Evolutionary conservation across 2,113 vertebrate genomes (phyloP), one percentile per base, ranked within the genome.

Genomic region (Aptenodytes forsteri): DNA sequence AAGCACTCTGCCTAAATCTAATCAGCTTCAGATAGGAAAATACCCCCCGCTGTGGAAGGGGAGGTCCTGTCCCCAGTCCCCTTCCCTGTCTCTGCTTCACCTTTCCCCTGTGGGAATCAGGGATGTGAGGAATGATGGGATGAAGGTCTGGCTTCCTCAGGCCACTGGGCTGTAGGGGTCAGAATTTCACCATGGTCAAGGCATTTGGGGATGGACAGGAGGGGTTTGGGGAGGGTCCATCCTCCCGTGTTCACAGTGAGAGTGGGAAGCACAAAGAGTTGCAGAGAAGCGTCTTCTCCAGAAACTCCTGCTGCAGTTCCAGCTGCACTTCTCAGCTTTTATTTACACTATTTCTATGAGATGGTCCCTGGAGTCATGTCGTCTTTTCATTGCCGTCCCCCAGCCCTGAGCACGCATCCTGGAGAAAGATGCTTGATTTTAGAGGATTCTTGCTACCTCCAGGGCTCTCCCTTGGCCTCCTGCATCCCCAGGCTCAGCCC

Each of bases 21-120:
- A 93, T 96, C 97, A 93, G 81, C 85, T 88, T 29, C 55, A 91
- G 97, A 98, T 94, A 97, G 97, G 88, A 73, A 86, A 89, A 69
- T 32, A 20, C 3, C 59, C 26, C 16, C 46, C 0, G 4, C 16
- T 22, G 38, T 10, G 34, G 22, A 42, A 77, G 47, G 62, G 16
- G 38, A 61, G 40, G 32, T 18, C 16, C 25, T 55, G 34, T 29
- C 54, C 11, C 5, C 12, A 14, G 17, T 12, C 5, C 16, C 8
- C 22, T 40, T 70, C 66, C 36, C 26, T 30, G 23, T 11, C 26
- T 44, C 64, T 47, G 46, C 64, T 66, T 92, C 16, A 7, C 13
- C 16, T 67, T 62, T 89, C 27, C 30, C 23, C 40, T 46, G 36
- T 54, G 65, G 34, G 18, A 46, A 8, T 10, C 34, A 36, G 82